Evolutionary conservation across 2,113 vertebrate genomes (phyloP).

Genomic region (Illadopsis cleaveri): DNA sequence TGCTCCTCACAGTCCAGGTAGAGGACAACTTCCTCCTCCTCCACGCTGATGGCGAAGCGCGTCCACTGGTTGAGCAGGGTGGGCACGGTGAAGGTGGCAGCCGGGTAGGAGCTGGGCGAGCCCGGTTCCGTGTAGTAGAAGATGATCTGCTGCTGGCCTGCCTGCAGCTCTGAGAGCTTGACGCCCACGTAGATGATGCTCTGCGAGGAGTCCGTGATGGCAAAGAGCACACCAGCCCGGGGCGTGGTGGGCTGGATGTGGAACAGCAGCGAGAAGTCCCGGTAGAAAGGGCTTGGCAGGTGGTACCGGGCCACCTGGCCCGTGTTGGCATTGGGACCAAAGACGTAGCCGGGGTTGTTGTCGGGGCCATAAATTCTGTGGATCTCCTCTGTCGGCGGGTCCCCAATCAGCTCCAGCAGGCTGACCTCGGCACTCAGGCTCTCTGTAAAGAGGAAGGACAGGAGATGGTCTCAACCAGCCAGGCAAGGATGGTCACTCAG

Average conservation of each 20-base stretch:
- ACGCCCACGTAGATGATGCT: constrained; percentile 83
- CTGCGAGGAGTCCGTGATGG: constrained; percentile 84
- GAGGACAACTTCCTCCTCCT: constrained; percentile 77
- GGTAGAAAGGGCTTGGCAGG: constrained; percentile 85
- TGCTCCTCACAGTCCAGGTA: constrained; percentile 86
- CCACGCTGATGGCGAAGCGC: constrained; percentile 84
- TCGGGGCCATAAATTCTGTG: constrained; percentile 73
- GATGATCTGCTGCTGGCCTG: constrained; percentile 77
- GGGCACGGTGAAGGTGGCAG: constrained; percentile 84
- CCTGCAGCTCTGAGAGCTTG: constrained; percentile 79
- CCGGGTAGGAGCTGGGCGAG: constrained; percentile 69
- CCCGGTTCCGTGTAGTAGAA: constrained; percentile 89
- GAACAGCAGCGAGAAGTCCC: constrained; percentile 88
- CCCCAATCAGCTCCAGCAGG: constrained; percentile 87
- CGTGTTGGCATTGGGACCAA: constrained; percentile 77
- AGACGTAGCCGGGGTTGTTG: constrained; percentile 77
- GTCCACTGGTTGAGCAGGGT: constrained; percentile 83
- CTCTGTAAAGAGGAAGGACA: constrained; percentile 73
- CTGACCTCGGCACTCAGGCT: constrained; percentile 72
- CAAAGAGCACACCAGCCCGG: constrained; percentile 81
- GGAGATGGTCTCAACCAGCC: not conserved
- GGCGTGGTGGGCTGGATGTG: constrained; percentile 80
- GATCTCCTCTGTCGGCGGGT: constrained; percentile 82
- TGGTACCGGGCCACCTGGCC: constrained; percentile 86
- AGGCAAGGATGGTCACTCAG: not conserved